Conservation (phyloP, 2,888 invertebrate species). For the Conistra vaccinii region DNA sequence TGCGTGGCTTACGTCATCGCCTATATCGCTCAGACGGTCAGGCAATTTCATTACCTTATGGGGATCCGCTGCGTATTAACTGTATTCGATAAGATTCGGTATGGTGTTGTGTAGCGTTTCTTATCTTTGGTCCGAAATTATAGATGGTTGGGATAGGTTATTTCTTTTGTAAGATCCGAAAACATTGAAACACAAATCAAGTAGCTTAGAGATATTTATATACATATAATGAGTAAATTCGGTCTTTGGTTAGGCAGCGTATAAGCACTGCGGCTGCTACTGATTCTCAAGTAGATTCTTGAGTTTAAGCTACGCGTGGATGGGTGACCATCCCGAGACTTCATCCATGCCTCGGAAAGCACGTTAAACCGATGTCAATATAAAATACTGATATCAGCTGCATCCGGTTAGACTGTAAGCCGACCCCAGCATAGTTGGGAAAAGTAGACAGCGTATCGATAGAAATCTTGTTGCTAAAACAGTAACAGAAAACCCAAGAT, state of each 20-base stretch:
- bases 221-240: not conserved
- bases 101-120: conserved; percentile 6
- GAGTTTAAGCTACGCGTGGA: too few relatives aligned
- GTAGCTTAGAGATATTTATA: not conserved
- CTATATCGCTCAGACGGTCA: conserved; percentile 43
- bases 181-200: not conserved
- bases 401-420: too few relatives aligned
- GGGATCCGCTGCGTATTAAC: conserved; percentile 29
- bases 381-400: too few relatives aligned
- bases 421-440: too few relatives aligned
- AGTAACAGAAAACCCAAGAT: not conserved
- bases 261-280: too few relatives aligned
- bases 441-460: not conserved
- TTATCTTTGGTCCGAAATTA: not conserved
- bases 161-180: not conserved
- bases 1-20: conserved; percentile 62
- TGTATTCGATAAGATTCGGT: conserved; percentile 27
- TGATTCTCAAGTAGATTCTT: too few relatives aligned
- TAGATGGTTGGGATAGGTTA: not conserved
- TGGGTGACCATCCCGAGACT: too few relatives aligned
- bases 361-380: too few relatives aligned
- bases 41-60: conserved; percentile 60
- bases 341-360: too few relatives aligned
- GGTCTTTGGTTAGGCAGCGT: not conserved
- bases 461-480: not conserved